Conservation (phyloP, 2,113 vertebrate genomes). For the Myotis brandtii region DNA sequence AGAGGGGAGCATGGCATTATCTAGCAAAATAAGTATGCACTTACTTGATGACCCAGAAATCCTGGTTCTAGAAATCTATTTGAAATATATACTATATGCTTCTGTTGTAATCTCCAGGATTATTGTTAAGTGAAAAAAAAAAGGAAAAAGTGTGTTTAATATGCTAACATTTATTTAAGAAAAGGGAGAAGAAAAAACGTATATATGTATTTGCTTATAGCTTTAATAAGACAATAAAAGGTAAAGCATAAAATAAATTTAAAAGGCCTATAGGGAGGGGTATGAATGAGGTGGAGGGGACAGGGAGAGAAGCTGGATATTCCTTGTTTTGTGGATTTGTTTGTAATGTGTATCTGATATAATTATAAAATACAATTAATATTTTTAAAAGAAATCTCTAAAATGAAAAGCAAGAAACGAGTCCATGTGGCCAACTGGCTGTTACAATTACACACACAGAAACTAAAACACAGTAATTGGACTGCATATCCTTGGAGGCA, state of each 20-base stretch:
- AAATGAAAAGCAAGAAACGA: not conserved
- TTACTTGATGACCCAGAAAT: not conserved
- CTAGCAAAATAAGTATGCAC: not conserved
- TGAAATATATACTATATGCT: not conserved
- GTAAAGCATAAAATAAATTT: not conserved
- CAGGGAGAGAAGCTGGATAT: not conserved
- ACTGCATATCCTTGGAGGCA: not conserved
- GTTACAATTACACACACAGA: not conserved
- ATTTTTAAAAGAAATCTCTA: not conserved
- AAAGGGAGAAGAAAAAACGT: not conserved
- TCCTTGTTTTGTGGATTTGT: conserved; percentile 3
- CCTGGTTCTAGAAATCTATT: not conserved
- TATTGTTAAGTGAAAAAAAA: not conserved
- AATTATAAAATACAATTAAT: not conserved
- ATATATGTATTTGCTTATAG: not conserved
- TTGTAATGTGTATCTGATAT: not conserved
- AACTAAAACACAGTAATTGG: not conserved
- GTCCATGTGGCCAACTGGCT: not conserved
- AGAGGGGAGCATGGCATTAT: not conserved
- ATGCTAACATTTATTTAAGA: not conserved
- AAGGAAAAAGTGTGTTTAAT: not conserved
- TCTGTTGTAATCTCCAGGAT: not conserved
- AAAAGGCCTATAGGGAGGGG: not conserved
- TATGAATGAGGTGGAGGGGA: not conserved
- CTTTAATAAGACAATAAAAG: not conserved